Conservation (phyloP, 2,888 invertebrate genomes). For the Stramonita haemastoma region DNA sequence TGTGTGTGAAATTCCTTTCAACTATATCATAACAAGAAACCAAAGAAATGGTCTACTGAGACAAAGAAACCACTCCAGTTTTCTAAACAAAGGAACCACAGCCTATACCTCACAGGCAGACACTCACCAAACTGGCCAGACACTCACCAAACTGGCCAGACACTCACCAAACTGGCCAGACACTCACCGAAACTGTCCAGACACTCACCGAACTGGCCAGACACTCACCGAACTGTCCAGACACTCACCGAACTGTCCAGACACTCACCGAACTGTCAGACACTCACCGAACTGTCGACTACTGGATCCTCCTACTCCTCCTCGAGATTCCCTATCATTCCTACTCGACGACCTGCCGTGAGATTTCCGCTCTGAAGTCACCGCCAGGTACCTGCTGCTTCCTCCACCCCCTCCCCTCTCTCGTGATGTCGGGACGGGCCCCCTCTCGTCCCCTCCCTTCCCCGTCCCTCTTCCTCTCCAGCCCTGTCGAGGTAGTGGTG, state of each 20-base stretch:
- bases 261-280: no score
- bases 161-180: constrained; percentile 19
- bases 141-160: constrained; percentile 19
- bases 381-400: not conserved
- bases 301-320: no score
- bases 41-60: no score
- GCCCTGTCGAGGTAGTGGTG: not conserved
- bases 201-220: constrained; percentile 21
- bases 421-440: not conserved
- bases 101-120: no score
- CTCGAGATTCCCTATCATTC: not conserved
- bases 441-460: not conserved
- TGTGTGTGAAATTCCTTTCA: no score
- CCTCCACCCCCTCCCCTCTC: not conserved
- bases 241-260: constrained; percentile 31
- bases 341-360: not conserved
- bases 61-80: no score
- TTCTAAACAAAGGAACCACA: no score
- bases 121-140: constrained; percentile 19
- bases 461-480: not conserved
- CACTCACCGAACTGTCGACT: constrained; percentile 32
- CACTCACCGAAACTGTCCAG: constrained; percentile 30
- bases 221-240: constrained; percentile 26
- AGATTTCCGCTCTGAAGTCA: constrained; percentile 9
- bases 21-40: no score